Percentiles rank a stretch among this genome's conserved stretches.
Conservation (phyloP, 2,113 vertebrate genomes). For the Hypanus sabinus region DNA sequence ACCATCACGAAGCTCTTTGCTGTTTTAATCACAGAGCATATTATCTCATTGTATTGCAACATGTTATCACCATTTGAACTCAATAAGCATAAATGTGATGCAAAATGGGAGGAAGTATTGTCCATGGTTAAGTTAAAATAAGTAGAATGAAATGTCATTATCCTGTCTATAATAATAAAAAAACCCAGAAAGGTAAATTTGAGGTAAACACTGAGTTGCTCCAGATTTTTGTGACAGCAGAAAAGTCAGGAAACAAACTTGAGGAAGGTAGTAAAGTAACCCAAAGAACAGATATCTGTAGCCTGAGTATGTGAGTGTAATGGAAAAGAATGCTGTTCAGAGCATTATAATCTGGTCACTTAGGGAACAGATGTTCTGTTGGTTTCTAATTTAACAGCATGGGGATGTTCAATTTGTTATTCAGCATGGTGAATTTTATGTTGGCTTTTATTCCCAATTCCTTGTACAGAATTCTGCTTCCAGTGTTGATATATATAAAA, state of each 20-base stretch:
- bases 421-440: not conserved
- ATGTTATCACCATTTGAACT: not conserved
- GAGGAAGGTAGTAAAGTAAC: not conserved
- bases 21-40: not conserved
- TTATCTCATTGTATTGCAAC: not conserved
- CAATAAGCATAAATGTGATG: not conserved
- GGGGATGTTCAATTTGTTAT: not conserved
- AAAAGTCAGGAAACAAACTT: not conserved
- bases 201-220: not conserved
- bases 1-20: not conserved
- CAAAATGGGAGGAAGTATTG: not conserved
- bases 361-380: slow-evolving; percentile 14
- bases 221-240: not conserved
- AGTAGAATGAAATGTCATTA: not conserved
- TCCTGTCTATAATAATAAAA: not conserved
- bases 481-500: not conserved
- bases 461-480: not conserved
- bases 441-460: not conserved
- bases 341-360: not conserved
- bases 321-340: not conserved
- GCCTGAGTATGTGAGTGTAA: not conserved
- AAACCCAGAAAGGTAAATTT: not conserved
- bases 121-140: not conserved
- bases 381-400: slow-evolving; percentile 22
- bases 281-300: not conserved